These are phyloP conservation scores for Pocillopora grandis DNA, from an alignment of 92 coral and sea anemone species.

Conservation along the genomic window DNA sequence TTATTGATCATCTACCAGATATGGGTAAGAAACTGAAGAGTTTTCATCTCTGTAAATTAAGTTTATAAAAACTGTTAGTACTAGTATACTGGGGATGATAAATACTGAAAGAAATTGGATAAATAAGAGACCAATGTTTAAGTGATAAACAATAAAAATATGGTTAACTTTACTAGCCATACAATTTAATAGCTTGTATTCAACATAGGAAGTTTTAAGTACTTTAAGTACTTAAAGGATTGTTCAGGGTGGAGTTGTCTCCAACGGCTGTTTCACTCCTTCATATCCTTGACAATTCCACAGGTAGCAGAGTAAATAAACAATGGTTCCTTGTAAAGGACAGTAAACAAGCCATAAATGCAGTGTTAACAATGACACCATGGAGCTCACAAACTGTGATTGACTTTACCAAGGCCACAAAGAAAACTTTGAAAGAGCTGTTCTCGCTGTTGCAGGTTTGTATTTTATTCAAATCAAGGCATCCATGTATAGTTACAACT, in stretches of 20 bases:
- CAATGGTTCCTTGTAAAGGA: conserved; percentile 94
- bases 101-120: too few species aligned
- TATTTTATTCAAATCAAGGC: neutral
- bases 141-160: too few species aligned
- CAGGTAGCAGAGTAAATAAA: conserved; percentile 87
- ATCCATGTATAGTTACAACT: neutral
- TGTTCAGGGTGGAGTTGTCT: too few species aligned
- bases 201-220: too few species aligned
- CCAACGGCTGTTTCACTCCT: too few species aligned
- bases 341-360: conserved; percentile 53
- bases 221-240: too few species aligned
- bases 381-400: conserved; percentile 68
- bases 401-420: conserved; percentile 66
- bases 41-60: neutral
- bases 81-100: too few species aligned
- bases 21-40: conserved; percentile 50
- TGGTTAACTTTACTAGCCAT: too few species aligned
- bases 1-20: conserved; percentile 75
- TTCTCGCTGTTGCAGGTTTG: conserved; percentile 61
- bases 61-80: too few species aligned
- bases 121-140: too few species aligned
- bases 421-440: conserved; percentile 65
- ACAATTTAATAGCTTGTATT: too few species aligned
- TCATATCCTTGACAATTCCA: too few species aligned
- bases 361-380: conserved; percentile 64